Conservation (phyloP, 2,888 invertebrate genomes). For the Machimus atricapillus region DNA sequence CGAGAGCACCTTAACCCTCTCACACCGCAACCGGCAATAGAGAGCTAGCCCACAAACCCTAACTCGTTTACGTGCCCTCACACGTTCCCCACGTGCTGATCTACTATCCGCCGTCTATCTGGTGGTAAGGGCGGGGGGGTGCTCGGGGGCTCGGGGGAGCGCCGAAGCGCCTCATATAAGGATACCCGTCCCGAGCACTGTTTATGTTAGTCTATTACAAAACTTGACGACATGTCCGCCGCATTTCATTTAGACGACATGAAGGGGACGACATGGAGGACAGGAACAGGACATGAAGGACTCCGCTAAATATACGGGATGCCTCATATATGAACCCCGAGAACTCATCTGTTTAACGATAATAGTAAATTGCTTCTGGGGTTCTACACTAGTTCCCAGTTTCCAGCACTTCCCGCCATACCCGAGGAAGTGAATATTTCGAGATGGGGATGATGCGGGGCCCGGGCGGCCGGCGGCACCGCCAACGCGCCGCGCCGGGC, state of each 20-base stretch:
- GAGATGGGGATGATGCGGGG: slow-evolving; percentile 6
- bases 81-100: slow-evolving; percentile 14
- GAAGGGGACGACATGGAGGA: slow-evolving; percentile 34
- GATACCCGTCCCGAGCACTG: slow-evolving; percentile 23
- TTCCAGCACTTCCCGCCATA: slow-evolving; percentile 16
- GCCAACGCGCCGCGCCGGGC: background rate
- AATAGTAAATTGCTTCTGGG: slow-evolving; percentile 44
- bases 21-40: background rate
- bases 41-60: slow-evolving; percentile 10
- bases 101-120: slow-evolving; percentile 35
- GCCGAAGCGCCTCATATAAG: slow-evolving; percentile 5
- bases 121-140: background rate
- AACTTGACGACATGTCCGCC: slow-evolving; percentile 48
- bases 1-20: background rate
- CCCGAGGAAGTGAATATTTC: slow-evolving; percentile 37
- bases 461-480: background rate
- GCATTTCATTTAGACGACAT: slow-evolving; percentile 48
- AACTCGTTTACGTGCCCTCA: slow-evolving; percentile 34
- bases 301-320: slow-evolving; percentile 39
- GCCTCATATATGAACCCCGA: slow-evolving; percentile 38
- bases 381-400: slow-evolving; percentile 31
- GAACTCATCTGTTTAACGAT: slow-evolving; percentile 44
- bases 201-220: slow-evolving; percentile 47
- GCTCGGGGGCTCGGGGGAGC: background rate
- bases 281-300: slow-evolving; percentile 43